A percentile compares a stretch with the other conserved stretches of the same genome.
phyloP scores from a whole-genome alignment of 2,113 vertebrate genomes.

The Ondatra zibethicus region DNA sequence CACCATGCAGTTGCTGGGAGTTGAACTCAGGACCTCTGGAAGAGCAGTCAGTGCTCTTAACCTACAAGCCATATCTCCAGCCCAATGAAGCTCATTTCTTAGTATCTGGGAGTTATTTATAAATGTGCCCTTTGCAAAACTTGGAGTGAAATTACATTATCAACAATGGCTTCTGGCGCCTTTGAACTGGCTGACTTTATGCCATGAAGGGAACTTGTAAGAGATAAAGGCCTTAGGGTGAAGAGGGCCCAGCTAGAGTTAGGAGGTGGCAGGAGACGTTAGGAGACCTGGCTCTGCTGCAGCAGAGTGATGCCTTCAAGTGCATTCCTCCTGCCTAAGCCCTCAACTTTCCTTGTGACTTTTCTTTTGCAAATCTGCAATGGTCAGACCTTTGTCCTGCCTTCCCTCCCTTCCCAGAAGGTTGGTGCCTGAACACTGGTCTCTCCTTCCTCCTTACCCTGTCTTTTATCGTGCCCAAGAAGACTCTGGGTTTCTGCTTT shows the following conservation, averaged over 20 bases:
- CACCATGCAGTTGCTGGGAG: no score
- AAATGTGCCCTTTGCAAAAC: slow-evolving; percentile 78
- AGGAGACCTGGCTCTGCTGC: background rate
- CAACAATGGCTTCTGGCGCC: slow-evolving; percentile 72
- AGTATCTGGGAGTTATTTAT: slow-evolving; percentile 77
- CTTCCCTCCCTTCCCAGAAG: background rate
- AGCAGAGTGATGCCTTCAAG: background rate
- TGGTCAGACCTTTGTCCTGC: background rate
- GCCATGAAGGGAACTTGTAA: slow-evolving; percentile 39
- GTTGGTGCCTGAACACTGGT: background rate
- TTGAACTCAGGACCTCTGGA: no score
- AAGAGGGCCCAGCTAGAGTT: slow-evolving; percentile 41
- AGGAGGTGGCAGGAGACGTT: slow-evolving; percentile 61
- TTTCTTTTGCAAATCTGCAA: slow-evolving; percentile 35
- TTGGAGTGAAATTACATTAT: slow-evolving; percentile 74
- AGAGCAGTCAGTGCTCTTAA: no score
- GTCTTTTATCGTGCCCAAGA: slow-evolving; percentile 39
- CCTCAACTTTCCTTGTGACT: background rate
- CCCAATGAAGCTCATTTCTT: slow-evolving; percentile 56
- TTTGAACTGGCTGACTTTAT: slow-evolving; percentile 74
- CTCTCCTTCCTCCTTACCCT: background rate
- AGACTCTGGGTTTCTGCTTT: slow-evolving; percentile 38
- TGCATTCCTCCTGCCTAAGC: background rate
- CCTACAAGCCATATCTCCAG: no score
- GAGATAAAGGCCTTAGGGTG: background rate